Base-by-base conservation (phyloP, 30 jellyfish, hydroid and myxozoan genomes). In the Aurelia sp. region DNA sequence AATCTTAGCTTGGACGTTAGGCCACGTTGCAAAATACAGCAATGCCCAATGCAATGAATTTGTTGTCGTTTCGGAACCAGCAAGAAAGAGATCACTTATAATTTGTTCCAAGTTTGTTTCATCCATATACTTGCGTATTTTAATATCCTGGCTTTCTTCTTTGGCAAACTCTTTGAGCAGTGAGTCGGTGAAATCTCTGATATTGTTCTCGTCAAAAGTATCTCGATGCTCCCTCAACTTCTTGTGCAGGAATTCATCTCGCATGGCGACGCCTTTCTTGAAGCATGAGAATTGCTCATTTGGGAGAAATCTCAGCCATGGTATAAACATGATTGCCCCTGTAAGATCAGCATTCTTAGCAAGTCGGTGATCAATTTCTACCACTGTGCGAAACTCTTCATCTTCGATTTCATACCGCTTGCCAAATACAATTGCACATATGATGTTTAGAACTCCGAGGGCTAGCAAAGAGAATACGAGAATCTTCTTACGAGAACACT, bases 261-360 rank as follows among this genome's bases (percentile, higher is more conserved):
- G 77, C 59, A 75, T 57, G 31, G 37, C 72, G 4, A 86, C 55
- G 19, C 88, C 94, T 13, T 57, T 73, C 62, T 79, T 80, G 17
- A 92, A 84, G 13, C 76, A 12, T 35, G 78, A n/a, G 23, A 86
- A 53, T 19, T 82, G 65, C 23, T 64, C 16, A 66, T 68, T 52
- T 11, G 98, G 98, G 69, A 92, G 70, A 67, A 68, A 85, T 71
- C 92, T 53, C 47, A 92, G 83, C 97, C 91, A 75, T 0, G 96
- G 87, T 52, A 87, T 11, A 47, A 51, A 86, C 57, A 40, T 74
- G 51, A 87, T 68, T 8, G 72, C 78, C 59, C 78, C 66, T 47
- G 75, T 40, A 19, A 70, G 3, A 76, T 59, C 66, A 16, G 55
- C 55, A 7, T 16, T 10, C 15, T 44, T 44, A 13, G 55, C 55